These are phyloP conservation scores for Chrysomela aeneicollis DNA, from an alignment of 2,888 invertebrate species.

Conservation along the genomic window DNA sequence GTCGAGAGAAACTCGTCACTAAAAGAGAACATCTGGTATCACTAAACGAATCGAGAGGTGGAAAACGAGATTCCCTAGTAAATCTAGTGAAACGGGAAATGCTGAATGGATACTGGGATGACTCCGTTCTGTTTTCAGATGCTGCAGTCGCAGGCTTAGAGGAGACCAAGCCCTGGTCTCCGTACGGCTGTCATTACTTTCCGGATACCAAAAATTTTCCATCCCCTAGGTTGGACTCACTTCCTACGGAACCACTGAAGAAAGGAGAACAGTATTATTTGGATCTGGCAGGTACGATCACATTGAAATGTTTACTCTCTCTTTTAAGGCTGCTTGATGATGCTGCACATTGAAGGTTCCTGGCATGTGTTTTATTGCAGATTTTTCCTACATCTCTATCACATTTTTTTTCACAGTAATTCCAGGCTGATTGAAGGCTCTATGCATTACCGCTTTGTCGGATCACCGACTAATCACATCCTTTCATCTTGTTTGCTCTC, in stretches of 20 bases:
- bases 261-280: constrained; percentile 94
- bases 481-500: too few relatives aligned
- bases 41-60: not conserved
- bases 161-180: constrained; percentile 73
- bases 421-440: too few relatives aligned
- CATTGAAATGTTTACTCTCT: not conserved
- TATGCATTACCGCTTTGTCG: too few relatives aligned
- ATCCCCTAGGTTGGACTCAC: constrained; percentile 82
- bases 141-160: constrained; percentile 35
- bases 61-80: too few relatives aligned
- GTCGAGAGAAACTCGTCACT: not conserved
- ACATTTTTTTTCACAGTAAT: too few relatives aligned
- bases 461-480: too few relatives aligned
- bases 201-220: constrained; percentile 88
- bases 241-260: constrained; percentile 84
- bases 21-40: not conserved
- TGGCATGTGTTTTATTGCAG: too few relatives aligned
- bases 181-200: constrained; percentile 91
- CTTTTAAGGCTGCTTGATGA: not conserved
- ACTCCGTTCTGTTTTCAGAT: constrained; percentile 37
- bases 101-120: not conserved
- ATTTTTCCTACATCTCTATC: too few relatives aligned
- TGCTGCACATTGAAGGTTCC: too few relatives aligned
- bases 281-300: constrained; percentile 76
- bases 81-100: too few relatives aligned